phyloP scores from a whole-genome alignment of 2,113 vertebrate species.

The Peromyscus maniculatus region DNA sequence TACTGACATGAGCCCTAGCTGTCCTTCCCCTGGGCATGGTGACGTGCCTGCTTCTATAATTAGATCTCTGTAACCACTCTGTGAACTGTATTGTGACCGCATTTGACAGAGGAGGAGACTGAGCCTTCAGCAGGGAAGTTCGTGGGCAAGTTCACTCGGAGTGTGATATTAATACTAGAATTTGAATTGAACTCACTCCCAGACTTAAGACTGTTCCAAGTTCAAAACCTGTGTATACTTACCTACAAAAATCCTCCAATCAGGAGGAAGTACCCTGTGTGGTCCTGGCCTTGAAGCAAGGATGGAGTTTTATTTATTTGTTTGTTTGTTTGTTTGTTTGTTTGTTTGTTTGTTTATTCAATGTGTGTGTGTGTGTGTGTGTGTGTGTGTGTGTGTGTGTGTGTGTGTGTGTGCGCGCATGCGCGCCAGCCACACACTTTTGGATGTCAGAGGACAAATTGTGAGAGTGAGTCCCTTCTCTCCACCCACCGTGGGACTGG shows the following conservation, averaged over 20 bases:
- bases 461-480: neutral
- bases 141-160: neutral
- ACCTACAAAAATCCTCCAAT: neutral
- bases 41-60: neutral
- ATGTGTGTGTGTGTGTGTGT: neutral
- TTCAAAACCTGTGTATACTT: neutral
- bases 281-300: neutral
- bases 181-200: neutral
- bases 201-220: neutral
- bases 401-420: too few species aligned
- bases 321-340: neutral
- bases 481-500: neutral
- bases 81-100: neutral
- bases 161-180: neutral
- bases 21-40: neutral
- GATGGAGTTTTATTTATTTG: neutral
- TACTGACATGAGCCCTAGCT: neutral
- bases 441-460: neutral
- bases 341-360: neutral
- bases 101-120: neutral
- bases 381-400: neutral
- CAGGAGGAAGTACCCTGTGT: neutral
- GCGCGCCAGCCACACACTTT: neutral
- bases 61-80: neutral
- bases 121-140: neutral